Base-by-base conservation (phyloP, 2,113 vertebrate genomes). In the Antechinus stuartii region DNA sequence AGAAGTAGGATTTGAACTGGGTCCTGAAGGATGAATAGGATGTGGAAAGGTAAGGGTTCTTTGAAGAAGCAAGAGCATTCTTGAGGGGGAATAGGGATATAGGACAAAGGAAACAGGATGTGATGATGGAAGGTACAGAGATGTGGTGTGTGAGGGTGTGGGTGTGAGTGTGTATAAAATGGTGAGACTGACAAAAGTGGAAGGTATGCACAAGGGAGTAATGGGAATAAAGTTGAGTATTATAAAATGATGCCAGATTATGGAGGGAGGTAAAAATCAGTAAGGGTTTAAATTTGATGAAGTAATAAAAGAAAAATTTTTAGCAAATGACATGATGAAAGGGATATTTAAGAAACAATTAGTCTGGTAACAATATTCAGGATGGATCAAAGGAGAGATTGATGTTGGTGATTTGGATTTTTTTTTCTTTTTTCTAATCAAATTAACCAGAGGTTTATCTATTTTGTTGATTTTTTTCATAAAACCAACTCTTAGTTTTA, bases 1-100 rank as follows among this genome's bases (percentile, higher is more conserved):
- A 84, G 68, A 84, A 84, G 68, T 84, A 84, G 68, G 68, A 84
- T 84, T 84, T 84, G 68, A 42, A n/a, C 68, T 84, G 68, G n/a
- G n/a, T 84, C 68, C 68, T 42, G 68, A 84, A 84, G 68, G 68
- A 84, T 84, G 68, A 68, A 12, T 35, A 35, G 61, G 30, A 16
- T 61, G 10, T 61, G 57, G 57, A 61, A 61, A 61, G 57, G 57
- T 61, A 27, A 61, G 57, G 30, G 30, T 49, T 49, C 49, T 49
- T 49, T 5, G 12, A 30, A 35, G 14, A 68, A 35, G 57, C 4
- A 16, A 68, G 61, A 35, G 30, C 30, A 35, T 35, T 68, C 61
- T 35, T 35, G 61, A 16, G 61, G 12, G 12, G 30, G 61, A 68
- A 68, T 12, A 30, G 10, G 57, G 26, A 61, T 61, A 61, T 30